These are phyloP conservation scores for Oscheius sp. DNA, from an alignment of 2,888 invertebrate genomes.

Conservation along the genomic window DNA sequence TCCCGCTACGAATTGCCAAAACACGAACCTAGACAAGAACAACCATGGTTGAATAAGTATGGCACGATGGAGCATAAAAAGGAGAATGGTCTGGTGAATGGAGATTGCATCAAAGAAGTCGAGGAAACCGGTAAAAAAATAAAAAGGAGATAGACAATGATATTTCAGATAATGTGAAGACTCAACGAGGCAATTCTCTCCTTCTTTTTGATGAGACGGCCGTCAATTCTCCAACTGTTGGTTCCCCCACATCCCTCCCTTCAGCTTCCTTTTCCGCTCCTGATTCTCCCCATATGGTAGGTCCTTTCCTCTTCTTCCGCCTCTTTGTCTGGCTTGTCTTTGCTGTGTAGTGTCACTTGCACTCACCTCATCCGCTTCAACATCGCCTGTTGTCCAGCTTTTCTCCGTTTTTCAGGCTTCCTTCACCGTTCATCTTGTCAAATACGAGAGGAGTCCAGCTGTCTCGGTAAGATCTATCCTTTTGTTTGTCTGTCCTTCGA, in stretches of 20 bases:
- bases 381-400: conserved; percentile 10
- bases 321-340: neutral
- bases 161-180: neutral
- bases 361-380: neutral
- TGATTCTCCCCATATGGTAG: neutral
- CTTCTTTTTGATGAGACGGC: conserved; percentile 12
- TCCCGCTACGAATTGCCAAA: conserved; percentile 46
- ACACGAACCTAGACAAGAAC: conserved; percentile 51
- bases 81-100: neutral
- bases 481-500: neutral
- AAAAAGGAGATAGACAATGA: neutral
- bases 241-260: conserved; percentile 6
- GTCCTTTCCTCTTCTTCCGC: neutral
- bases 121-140: neutral
- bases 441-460: conserved; percentile 24
- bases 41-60: conserved; percentile 40
- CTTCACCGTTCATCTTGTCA: conserved; percentile 31
- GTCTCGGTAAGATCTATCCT: conserved; percentile 31
- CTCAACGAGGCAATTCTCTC: neutral
- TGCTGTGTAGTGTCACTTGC: neutral
- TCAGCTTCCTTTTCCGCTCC: conserved; percentile 12
- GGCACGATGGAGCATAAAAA: neutral
- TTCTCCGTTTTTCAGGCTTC: conserved; percentile 30
- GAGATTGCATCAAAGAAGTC: neutral
- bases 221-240: neutral